A percentile compares a stretch with the other conserved stretches of the same genome.
phyloP scores from a whole-genome alignment of 1,140 invertebrate genomes.

The Calycopis cecrops region DNA sequence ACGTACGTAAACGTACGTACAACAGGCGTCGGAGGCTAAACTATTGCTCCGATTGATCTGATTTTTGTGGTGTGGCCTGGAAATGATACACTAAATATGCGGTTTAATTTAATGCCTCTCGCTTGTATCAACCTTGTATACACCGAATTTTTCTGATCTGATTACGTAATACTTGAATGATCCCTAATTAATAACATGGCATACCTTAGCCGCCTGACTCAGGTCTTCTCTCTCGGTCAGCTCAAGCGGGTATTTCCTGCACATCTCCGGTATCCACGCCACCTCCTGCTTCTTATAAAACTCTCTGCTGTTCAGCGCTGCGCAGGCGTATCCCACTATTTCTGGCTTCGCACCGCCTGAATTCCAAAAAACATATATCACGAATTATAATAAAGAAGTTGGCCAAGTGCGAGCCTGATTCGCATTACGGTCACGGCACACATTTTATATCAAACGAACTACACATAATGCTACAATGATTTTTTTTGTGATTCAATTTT shows the following conservation, averaged over 20 bases:
- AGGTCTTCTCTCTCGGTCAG: slow-evolving; percentile 74
- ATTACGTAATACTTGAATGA: too few species aligned
- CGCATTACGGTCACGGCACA: slow-evolving; percentile 72
- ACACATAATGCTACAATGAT: too few species aligned
- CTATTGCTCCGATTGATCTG: slow-evolving; percentile 92
- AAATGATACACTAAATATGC: too few species aligned
- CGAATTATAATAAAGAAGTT: slow-evolving; percentile 41
- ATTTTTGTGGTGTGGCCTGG: too few species aligned
- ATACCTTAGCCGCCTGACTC: slow-evolving; percentile 76
- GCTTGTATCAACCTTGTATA: too few species aligned
- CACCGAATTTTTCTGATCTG: too few species aligned
- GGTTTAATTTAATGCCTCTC: too few species aligned
- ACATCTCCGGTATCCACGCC: slow-evolving; percentile 89
- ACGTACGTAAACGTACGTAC: slow-evolving; percentile 53
- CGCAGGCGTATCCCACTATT: slow-evolving; percentile 91
- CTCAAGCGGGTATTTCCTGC: slow-evolving; percentile 85
- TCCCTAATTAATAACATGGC: neutral
- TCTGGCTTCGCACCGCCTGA: slow-evolving; percentile 52
- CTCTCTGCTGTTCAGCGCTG: slow-evolving; percentile 86
- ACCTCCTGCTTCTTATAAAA: slow-evolving; percentile 84
- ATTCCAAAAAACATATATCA: slow-evolving; percentile 2
- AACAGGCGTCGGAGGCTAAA: slow-evolving; percentile 90
- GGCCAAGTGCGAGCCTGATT: slow-evolving; percentile 85
- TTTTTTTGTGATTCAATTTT: too few species aligned
- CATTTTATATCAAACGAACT: too few species aligned